A percentile compares a stretch with the other conserved stretches of the same genome.
phyloP scores from a whole-genome alignment of 2,797 vertebrate species.

The Helostoma temminkii region DNA sequence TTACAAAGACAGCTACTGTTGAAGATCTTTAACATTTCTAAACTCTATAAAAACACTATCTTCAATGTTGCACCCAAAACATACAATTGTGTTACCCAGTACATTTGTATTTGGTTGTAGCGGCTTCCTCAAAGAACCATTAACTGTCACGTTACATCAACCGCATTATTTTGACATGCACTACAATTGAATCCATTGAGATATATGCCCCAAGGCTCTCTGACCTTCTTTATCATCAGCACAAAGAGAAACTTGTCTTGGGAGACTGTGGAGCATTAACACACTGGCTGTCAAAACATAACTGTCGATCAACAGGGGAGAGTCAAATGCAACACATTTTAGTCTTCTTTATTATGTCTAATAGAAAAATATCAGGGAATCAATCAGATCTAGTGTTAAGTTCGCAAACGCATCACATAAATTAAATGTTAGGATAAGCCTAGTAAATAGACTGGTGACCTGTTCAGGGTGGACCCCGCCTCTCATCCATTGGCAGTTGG shows the following conservation, averaged over 20 bases:
- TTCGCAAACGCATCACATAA: too few relatives aligned
- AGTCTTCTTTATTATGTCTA: too few relatives aligned
- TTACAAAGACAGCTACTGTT: not conserved
- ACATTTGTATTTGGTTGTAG: not conserved
- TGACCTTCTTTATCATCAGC: conserved; percentile 47
- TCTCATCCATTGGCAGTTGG: too few relatives aligned
- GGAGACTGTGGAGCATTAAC: conserved; percentile 40
- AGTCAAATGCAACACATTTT: conserved; percentile 4
- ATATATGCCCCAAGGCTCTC: conserved; percentile 48
- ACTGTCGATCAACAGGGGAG: conserved; percentile 65
- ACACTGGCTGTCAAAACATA: conserved; percentile 57
- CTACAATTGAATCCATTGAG: conserved; percentile 57
- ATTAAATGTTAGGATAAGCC: too few relatives aligned
- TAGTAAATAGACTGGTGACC: too few relatives aligned
- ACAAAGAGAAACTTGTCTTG: conserved; percentile 50
- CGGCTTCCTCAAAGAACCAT: conserved; percentile 17
- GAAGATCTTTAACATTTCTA: conserved; percentile 11
- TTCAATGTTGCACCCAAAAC: conserved; percentile 1
- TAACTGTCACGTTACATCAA: conserved; percentile 41
- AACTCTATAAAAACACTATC: not conserved
- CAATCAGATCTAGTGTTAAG: too few relatives aligned
- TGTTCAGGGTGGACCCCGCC: too few relatives aligned
- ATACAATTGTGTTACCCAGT: not conserved
- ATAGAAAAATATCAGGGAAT: too few relatives aligned
- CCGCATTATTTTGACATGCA: conserved; percentile 35